These are phyloP conservation scores for Tor tambroides DNA, from an alignment of 2,113 vertebrate genomes.

Conservation along the genomic window DNA sequence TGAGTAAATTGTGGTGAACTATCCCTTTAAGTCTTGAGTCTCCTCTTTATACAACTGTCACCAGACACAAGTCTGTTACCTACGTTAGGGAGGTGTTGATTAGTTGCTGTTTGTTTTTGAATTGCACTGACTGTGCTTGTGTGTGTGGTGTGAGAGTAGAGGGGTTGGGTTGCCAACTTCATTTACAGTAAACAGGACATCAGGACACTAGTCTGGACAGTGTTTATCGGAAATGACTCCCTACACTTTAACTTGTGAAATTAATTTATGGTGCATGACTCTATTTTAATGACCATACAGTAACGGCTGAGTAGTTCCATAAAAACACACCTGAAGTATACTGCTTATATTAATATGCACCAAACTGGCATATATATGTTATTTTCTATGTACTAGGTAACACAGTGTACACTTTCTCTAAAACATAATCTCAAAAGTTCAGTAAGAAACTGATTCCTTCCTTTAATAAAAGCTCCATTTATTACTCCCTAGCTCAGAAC, in stretches of 20 bases:
- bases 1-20: neutral
- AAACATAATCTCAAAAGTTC: neutral
- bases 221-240: neutral
- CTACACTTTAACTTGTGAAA: neutral
- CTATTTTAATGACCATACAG: neutral
- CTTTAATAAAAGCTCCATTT: neutral
- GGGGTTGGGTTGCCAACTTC: neutral
- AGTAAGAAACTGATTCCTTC: neutral
- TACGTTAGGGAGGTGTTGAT: neutral
- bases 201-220: neutral
- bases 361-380: neutral
- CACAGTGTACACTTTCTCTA: too few relatives aligned
- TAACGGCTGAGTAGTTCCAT: neutral
- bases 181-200: neutral
- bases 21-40: neutral
- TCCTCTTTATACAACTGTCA: neutral
- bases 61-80: neutral
- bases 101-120: neutral
- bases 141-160: neutral
- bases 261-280: neutral
- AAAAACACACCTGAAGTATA: neutral
- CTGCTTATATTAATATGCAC: neutral
- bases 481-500: neutral
- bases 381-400: neutral
- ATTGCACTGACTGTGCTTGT: neutral